Percentiles rank a stretch among this genome's conserved stretches.
phyloP scores from a whole-genome alignment of 2,888 invertebrate genomes.

The Silvanus unidentatus region DNA sequence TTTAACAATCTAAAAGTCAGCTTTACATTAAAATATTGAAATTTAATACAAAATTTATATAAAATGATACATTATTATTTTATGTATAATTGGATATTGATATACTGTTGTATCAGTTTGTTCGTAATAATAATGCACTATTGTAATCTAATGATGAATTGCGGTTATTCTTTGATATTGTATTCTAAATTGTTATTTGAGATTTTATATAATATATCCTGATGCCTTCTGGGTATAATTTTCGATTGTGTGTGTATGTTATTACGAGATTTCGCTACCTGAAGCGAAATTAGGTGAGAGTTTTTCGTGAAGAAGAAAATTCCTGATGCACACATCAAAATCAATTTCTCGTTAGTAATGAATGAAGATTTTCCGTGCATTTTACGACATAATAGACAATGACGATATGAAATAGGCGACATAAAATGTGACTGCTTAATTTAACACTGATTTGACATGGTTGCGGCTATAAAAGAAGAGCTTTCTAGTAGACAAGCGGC shows the following conservation, averaged over 20 bases:
- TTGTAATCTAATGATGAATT: constrained; percentile 12
- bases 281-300: too few species aligned
- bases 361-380: not conserved
- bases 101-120: constrained; percentile 3
- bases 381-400: not conserved
- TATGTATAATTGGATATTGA: constrained; percentile 10
- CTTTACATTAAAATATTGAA: not conserved
- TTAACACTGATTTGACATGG: constrained; percentile 3
- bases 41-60: constrained; percentile 7
- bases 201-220: constrained; percentile 8
- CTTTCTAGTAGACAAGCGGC: constrained; percentile 15
- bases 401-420: not conserved
- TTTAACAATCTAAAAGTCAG: too few species aligned
- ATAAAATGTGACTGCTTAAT: not conserved
- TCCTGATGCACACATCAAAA: too few species aligned
- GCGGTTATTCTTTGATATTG: constrained; percentile 8
- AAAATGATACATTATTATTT: constrained; percentile 5
- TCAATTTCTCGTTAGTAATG: too few species aligned
- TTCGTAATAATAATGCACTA: constrained; percentile 1
- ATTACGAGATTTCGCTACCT: too few species aligned
- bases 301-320: too few species aligned
- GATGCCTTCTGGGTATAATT: too few species aligned
- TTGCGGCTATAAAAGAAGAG: constrained; percentile 1
- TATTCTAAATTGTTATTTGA: constrained; percentile 11
- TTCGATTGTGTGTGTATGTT: too few species aligned